Percentiles rank a stretch among this genome's conserved stretches.
Conservation (phyloP, 2,888 invertebrate species). For the Volucella bombylans region DNA sequence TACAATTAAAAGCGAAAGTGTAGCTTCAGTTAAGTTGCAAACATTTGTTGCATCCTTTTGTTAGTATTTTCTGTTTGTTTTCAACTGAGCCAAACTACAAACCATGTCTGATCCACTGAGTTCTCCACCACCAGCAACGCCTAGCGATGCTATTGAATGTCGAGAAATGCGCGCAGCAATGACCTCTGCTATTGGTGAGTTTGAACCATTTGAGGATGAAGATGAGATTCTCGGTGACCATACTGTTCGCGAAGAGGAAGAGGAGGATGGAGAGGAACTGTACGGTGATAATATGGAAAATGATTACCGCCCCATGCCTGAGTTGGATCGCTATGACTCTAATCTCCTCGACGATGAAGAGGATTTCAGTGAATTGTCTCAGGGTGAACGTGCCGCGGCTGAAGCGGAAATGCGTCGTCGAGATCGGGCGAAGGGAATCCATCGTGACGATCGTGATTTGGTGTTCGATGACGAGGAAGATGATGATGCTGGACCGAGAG, state of each 20-base stretch:
- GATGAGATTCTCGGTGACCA: conserved; percentile 89
- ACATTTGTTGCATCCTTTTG: not conserved
- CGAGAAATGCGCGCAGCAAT: conserved; percentile 85
- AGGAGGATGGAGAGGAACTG: conserved; percentile 96
- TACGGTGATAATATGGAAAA: conserved; percentile 99
- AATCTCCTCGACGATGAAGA: conserved; percentile 92
- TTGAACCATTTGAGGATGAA: conserved; percentile 95
- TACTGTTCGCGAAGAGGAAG: conserved; percentile 84
- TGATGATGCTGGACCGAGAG: conserved; percentile 86
- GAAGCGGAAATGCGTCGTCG: conserved; percentile 93
- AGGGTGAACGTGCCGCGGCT: conserved; percentile 93
- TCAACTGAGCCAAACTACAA: not conserved
- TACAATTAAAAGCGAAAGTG: not conserved
- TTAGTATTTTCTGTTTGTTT: not conserved
- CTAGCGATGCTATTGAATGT: conserved; percentile 79
- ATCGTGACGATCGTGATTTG: conserved; percentile 91
- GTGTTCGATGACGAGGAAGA: conserved; percentile 94
- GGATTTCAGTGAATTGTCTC: conserved; percentile 93
- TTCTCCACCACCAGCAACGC: conserved; percentile 81
- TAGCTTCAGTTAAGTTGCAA: not conserved
- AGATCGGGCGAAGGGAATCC: conserved; percentile 91
- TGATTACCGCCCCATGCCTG: conserved; percentile 98
- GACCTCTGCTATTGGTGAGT: conserved; percentile 90
- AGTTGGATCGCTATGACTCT: conserved; percentile 95
- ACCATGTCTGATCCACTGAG: conserved; percentile 78